Percentiles rank a stretch among this genome's conserved stretches.
Evolutionary conservation across 2,113 vertebrate species (phyloP).

Genomic region (Lutjanus erythropterus): DNA sequence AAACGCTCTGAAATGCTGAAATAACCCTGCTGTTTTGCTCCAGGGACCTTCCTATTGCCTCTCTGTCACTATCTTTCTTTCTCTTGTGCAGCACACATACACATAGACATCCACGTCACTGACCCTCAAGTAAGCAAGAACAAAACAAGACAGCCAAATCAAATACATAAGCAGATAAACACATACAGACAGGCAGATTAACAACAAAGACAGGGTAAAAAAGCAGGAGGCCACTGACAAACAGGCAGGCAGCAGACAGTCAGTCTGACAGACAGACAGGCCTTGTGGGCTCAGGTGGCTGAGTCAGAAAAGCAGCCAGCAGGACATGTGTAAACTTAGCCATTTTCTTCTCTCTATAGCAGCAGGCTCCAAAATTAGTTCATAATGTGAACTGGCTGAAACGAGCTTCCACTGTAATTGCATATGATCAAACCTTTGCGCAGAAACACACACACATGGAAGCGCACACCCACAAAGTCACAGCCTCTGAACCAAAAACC

Average conservation of each 20-base stretch:
- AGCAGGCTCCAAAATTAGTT: constrained; percentile 24
- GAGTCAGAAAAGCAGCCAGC: constrained; percentile 32
- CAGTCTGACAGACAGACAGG: background rate
- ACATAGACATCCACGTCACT: background rate
- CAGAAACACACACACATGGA: background rate
- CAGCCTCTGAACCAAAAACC: background rate
- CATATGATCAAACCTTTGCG: constrained; percentile 20
- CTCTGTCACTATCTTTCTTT: background rate
- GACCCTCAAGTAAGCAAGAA: background rate
- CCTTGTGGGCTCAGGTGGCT: constrained; percentile 54
- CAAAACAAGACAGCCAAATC: background rate
- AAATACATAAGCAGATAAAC: background rate
- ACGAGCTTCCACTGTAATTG: background rate
- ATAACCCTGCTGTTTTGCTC: background rate
- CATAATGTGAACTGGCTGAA: constrained; percentile 3
- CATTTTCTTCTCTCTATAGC: constrained; percentile 20
- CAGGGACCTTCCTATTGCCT: background rate
- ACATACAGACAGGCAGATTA: background rate
- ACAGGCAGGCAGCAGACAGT: background rate
- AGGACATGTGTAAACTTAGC: background rate
- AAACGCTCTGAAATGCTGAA: background rate
- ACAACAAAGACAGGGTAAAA: background rate
- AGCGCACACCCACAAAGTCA: background rate
- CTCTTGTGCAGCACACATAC: background rate
- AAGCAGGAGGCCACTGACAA: background rate